Percentiles rank a stretch among this genome's conserved stretches.
Evolutionary conservation across 2,888 invertebrate genomes (phyloP).

Genomic region (Amphipyra tragopoginis): DNA sequence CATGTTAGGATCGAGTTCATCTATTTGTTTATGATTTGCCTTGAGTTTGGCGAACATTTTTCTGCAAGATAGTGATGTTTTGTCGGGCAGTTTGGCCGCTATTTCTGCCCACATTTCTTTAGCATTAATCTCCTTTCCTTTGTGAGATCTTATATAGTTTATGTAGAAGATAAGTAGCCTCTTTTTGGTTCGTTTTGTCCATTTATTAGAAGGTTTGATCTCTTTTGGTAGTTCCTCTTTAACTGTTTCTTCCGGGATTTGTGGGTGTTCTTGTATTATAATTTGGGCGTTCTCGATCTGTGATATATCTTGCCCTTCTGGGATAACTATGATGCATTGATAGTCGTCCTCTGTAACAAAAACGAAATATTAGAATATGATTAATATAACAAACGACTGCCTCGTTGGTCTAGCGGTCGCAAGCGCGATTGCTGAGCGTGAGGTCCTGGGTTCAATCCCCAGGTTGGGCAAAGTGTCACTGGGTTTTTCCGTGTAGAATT

Average conservation of each 20-base stretch:
- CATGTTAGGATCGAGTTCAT: conserved; percentile 45
- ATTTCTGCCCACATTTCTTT: conserved; percentile 81
- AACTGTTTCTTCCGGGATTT: conserved; percentile 19
- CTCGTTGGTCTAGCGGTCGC: too few species aligned
- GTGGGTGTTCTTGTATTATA: conserved; percentile 57
- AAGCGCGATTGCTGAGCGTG: too few species aligned
- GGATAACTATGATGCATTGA: conserved; percentile 84
- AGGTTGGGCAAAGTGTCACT: too few species aligned
- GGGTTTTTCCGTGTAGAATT: too few species aligned
- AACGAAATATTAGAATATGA: conserved; percentile 7
- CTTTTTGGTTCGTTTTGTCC: conserved; percentile 78
- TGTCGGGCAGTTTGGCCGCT: conserved; percentile 69
- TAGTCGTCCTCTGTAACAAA: conserved; percentile 82
- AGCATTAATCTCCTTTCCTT: conserved; percentile 70
- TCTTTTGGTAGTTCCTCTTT: conserved; percentile 35
- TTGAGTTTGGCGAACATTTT: conserved; percentile 78
- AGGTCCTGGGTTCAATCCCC: too few species aligned
- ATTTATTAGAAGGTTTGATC: conserved; percentile 62
- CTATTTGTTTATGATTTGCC: conserved; percentile 62
- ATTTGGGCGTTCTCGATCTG: conserved; percentile 70
- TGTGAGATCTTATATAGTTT: conserved; percentile 74
- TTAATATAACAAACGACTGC: too few species aligned
- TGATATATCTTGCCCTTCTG: conserved; percentile 77
- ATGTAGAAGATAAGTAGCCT: conserved; percentile 73
- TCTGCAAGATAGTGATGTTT: conserved; percentile 71